Evolutionary conservation across 2,888 invertebrate genomes (phyloP), one percentile per base, ranked within the genome.

Genomic region (Crioceris asparagi): DNA sequence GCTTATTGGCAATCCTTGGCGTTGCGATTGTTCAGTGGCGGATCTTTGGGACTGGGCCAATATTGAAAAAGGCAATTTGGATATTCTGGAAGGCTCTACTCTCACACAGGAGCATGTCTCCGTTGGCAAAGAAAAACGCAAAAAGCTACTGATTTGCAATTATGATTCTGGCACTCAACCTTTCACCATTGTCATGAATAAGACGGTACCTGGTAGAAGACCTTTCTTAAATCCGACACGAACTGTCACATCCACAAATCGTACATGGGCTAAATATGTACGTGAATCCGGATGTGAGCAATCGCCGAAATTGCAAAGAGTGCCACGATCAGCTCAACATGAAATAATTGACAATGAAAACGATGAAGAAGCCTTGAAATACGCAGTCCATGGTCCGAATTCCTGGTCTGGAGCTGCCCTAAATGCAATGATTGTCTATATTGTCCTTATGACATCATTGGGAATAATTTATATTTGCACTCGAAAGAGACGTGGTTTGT

Each of bases 11-110:
- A 81, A 82, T 61, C 79, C 77, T 2, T 80, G 80, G 65, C 62
- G 70, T 38, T 81, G 81, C 52, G 75, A 78, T 49, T 82, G 81
- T 49, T 72, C 75, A 43, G 71, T 81, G 16, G 74, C 74, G 0
- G 76, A 78, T 39, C 72, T 79, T 67, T 81, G 81, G 81, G 73
- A 78, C 49, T 81, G 81, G 81, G 80, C 79, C 0, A 64, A 73
- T 23, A 69, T 75, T 59, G 71, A 71, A 21, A 77, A 77, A 51
- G 75, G 74, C 8, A 73, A 79, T 49, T 60, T 79, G 30, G 70
- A 75, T 41, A 70, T 79, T 17, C 65, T 81, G 21, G 68, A 78
- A 12, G 80, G 80, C 25, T 75, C 79, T 2, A 77, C 75, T 47
- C 70, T 73, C 26, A 71, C 71, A 3, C 74, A 74, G 26, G 72